phyloP scores from a whole-genome alignment of 2,113 vertebrate genomes.

The Tretioscincus oriximinensis region DNA sequence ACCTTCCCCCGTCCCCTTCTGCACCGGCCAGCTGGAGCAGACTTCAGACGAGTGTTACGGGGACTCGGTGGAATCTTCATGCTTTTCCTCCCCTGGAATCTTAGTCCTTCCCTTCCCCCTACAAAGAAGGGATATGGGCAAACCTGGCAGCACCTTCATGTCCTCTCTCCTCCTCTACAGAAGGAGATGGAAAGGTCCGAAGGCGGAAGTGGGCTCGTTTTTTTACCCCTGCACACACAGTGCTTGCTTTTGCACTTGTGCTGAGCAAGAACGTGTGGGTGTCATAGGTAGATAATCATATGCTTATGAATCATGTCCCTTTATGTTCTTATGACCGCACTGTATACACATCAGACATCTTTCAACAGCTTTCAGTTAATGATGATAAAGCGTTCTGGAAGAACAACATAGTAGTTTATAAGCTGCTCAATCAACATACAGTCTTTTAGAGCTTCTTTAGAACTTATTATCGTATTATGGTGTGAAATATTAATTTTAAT shows the following conservation, averaged over 20 bases:
- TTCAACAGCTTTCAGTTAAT: background rate
- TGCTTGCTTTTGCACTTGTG: slow-evolving; percentile 21
- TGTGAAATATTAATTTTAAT: background rate
- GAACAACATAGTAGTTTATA: background rate
- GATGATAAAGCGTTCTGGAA: background rate
- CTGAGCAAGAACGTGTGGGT: slow-evolving; percentile 26
- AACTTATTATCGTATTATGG: background rate
- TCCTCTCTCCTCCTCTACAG: slow-evolving; percentile 28
- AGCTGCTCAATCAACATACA: background rate
- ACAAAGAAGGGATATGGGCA: slow-evolving; percentile 29
- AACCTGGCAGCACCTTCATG: slow-evolving; percentile 31
- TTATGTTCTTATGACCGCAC: background rate
- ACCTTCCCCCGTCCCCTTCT: slow-evolving; percentile 28
- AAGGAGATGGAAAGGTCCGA: slow-evolving; percentile 28
- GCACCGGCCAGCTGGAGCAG: slow-evolving; percentile 27
- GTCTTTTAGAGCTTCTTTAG: background rate
- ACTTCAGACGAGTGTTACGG: slow-evolving; percentile 31
- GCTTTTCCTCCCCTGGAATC: slow-evolving; percentile 34
- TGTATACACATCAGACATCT: background rate
- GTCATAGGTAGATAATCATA: slow-evolving; percentile 19
- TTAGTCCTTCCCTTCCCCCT: slow-evolving; percentile 29
- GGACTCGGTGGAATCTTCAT: slow-evolving; percentile 38
- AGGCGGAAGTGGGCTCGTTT: slow-evolving; percentile 20
- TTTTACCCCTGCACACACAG: slow-evolving; percentile 6
- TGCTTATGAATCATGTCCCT: slow-evolving; percentile 8